phyloP scores from a whole-genome alignment of 2,797 vertebrate genomes.

The Mallotus villosus region DNA sequence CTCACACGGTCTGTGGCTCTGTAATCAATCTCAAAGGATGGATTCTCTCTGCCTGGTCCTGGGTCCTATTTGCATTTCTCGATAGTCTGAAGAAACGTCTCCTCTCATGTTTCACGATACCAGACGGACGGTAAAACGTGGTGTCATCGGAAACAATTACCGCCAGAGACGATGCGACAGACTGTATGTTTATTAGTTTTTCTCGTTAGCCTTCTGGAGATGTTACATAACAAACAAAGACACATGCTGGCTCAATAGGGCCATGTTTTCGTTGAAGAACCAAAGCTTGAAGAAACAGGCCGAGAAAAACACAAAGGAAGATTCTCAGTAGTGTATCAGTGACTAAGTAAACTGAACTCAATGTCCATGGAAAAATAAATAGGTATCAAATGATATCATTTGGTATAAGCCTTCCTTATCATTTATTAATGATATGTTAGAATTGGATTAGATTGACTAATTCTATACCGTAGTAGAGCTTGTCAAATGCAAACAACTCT shows the following conservation, averaged over 20 bases:
- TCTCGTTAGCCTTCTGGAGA: background rate
- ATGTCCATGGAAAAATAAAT: too few relatives aligned
- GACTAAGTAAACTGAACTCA: too few relatives aligned
- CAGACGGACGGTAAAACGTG: background rate
- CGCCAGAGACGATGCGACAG: too few relatives aligned
- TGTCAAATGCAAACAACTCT: background rate
- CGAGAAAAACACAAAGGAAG: too few relatives aligned
- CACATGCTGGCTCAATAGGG: background rate
- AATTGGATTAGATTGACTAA: too few relatives aligned
- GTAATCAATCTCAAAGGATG: slow-evolving; percentile 34
- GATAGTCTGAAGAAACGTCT: background rate
- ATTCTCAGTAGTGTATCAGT: too few relatives aligned
- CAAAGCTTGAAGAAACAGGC: too few relatives aligned
- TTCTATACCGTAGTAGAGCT: too few relatives aligned
- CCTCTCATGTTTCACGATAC: background rate
- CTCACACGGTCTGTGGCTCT: slow-evolving; percentile 59
- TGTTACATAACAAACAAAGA: background rate
- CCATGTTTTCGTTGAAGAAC: too few relatives aligned
- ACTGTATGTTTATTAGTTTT: background rate
- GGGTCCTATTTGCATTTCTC: slow-evolving; percentile 16
- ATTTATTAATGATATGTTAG: too few relatives aligned
- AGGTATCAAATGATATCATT: too few relatives aligned
- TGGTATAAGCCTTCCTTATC: too few relatives aligned
- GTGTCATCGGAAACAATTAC: background rate
- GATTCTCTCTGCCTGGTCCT: slow-evolving; percentile 15